Conservation (phyloP, 1,140 invertebrate species). For the Carcinoscorpius rotundicauda region DNA sequence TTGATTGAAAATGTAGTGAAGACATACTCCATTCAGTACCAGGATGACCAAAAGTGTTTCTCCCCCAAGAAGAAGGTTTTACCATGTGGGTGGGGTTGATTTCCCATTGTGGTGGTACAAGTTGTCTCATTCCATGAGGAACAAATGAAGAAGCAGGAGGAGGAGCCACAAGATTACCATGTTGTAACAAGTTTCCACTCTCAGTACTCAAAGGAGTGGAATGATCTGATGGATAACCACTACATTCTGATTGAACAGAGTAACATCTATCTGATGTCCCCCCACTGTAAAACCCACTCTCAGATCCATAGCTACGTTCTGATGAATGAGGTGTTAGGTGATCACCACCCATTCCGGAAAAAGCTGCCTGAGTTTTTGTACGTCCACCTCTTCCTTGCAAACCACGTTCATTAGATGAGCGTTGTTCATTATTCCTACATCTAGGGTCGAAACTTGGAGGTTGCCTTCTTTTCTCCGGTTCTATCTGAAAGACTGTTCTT, state of each 20-base stretch:
- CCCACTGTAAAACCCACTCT: slow-evolving; percentile 10
- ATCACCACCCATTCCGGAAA: not conserved
- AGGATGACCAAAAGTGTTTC: too few species aligned
- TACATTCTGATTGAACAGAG: slow-evolving; percentile 17
- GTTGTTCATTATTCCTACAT: too few species aligned
- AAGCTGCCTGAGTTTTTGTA: too few species aligned
- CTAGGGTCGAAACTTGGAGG: too few species aligned
- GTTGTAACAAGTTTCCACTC: not conserved
- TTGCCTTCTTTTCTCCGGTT: too few species aligned
- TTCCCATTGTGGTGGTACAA: slow-evolving; percentile 2
- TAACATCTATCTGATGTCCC: slow-evolving; percentile 18
- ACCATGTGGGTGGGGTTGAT: not conserved
- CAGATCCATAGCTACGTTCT: slow-evolving; percentile 6
- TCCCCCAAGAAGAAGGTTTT: too few species aligned
- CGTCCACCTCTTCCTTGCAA: too few species aligned
- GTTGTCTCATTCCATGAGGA: slow-evolving; percentile 9
- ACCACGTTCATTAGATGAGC: too few species aligned
- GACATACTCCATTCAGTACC: too few species aligned
- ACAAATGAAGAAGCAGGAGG: not conserved
- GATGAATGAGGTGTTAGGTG: not conserved
- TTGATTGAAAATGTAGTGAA: too few species aligned
- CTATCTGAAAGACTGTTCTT: too few species aligned
- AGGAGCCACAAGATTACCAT: slow-evolving; percentile 7
- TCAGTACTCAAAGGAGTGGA: slow-evolving; percentile 22
- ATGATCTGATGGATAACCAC: slow-evolving; percentile 17